These are phyloP conservation scores for Otolemur garnettii DNA, from an alignment of 2,113 vertebrate species.

Conservation along the genomic window DNA sequence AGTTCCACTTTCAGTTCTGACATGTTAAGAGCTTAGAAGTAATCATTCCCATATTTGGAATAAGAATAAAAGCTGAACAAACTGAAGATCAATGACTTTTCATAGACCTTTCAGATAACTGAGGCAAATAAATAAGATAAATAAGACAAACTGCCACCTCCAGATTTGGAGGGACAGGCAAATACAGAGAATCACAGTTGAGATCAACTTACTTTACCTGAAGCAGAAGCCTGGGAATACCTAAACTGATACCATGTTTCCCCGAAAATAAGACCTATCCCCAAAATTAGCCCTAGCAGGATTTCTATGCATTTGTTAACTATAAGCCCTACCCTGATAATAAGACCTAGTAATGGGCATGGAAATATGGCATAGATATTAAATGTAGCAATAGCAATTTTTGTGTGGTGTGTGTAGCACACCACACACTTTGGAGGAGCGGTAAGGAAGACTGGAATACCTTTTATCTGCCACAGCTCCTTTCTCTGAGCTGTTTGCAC, in stretches of 20 bases:
- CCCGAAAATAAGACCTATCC: too few relatives aligned
- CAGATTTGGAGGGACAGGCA: not conserved
- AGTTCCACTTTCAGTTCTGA: not conserved
- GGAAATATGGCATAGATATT: too few relatives aligned
- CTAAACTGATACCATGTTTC: not conserved
- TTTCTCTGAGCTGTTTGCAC: too few relatives aligned
- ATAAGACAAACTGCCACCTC: not conserved
- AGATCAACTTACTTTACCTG: not conserved
- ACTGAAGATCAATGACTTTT: not conserved
- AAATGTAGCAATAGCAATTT: too few relatives aligned
- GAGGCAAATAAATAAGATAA: not conserved
- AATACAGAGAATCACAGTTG: not conserved
- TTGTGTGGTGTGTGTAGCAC: too few relatives aligned
- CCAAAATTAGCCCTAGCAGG: too few relatives aligned
- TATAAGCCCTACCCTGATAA: too few relatives aligned
- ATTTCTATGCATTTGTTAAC: too few relatives aligned
- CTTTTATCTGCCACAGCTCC: too few relatives aligned
- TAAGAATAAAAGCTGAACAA: not conserved
- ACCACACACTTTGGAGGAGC: too few relatives aligned
- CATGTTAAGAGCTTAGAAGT: not conserved
- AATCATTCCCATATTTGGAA: not conserved
- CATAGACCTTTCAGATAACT: not conserved
- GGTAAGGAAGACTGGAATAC: too few relatives aligned
- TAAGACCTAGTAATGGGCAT: too few relatives aligned
- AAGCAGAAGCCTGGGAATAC: not conserved